phyloP scores from a whole-genome alignment of 2,797 vertebrate genomes.

The Danio choprae region DNA sequence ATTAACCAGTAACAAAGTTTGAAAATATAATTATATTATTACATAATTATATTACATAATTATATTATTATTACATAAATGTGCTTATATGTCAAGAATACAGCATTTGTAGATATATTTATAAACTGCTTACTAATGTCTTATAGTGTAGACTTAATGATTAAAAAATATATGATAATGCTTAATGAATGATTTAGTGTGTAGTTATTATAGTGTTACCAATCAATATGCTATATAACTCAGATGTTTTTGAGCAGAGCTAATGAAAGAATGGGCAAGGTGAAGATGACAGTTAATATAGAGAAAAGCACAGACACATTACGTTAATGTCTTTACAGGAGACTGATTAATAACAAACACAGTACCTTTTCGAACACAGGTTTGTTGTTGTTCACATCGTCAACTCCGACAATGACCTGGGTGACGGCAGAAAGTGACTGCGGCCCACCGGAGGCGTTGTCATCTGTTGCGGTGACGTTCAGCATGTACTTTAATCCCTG shows the following conservation, averaged over 20 bases:
- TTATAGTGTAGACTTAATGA: too few species aligned
- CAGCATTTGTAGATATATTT: too few species aligned
- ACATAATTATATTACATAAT: too few species aligned
- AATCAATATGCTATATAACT: not conserved
- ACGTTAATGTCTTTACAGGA: not conserved
- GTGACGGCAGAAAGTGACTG: conserved; percentile 80
- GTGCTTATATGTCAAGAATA: too few species aligned
- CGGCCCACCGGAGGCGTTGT: conserved; percentile 86
- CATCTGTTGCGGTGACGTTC: conserved; percentile 85
- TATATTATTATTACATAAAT: too few species aligned
- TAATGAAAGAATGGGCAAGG: not conserved
- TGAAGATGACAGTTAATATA: not conserved
- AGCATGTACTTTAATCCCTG: conserved; percentile 89
- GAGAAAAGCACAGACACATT: not conserved
- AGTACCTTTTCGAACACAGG: conserved; percentile 89
- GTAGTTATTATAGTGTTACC: not conserved
- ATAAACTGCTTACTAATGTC: too few species aligned
- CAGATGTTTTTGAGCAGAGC: not conserved
- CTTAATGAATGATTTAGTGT: too few species aligned
- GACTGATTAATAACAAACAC: not conserved
- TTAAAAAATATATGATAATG: too few species aligned
- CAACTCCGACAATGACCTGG: conserved; percentile 85
- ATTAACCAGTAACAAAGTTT: too few species aligned
- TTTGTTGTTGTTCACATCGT: conserved; percentile 92
- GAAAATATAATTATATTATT: too few species aligned